These are phyloP conservation scores for Tyrannus savana DNA, from an alignment of 2,113 vertebrate species.

Conservation along the genomic window DNA sequence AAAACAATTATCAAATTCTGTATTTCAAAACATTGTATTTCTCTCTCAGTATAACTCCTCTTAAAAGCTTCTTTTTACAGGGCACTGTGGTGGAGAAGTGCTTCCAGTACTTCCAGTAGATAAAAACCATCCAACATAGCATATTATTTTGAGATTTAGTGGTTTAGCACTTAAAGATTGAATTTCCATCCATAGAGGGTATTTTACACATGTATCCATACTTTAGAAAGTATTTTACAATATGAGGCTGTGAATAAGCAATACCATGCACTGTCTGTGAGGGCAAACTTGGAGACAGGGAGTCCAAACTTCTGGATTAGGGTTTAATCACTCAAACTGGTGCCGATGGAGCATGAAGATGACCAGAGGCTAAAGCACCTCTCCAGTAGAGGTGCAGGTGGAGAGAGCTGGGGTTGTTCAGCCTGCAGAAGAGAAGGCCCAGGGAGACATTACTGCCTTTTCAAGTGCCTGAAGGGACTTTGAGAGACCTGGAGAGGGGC, in stretches of 20 bases:
- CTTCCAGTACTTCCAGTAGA: neutral
- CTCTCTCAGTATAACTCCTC: neutral
- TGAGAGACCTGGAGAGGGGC: neutral
- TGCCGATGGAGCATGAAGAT: neutral
- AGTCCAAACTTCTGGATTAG: neutral
- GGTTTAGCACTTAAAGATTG: neutral
- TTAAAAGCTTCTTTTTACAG: neutral
- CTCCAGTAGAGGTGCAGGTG: neutral
- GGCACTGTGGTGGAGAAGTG: neutral
- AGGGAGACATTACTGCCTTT: neutral
- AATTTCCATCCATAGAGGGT: neutral
- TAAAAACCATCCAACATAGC: neutral
- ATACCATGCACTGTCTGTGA: neutral
- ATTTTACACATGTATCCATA: neutral
- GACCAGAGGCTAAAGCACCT: neutral
- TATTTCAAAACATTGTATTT: neutral
- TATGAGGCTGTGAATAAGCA: neutral
- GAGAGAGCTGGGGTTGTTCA: neutral
- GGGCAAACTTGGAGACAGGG: neutral
- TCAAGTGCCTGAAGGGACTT: neutral
- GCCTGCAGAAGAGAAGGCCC: neutral
- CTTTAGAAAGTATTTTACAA: neutral
- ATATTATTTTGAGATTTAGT: neutral
- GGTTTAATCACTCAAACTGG: neutral
- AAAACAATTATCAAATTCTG: neutral